Evolutionary conservation across 2,113 vertebrate species (phyloP), one percentile per base, ranked within the genome.

Genomic region (Hippocampus mohnikei): DNA sequence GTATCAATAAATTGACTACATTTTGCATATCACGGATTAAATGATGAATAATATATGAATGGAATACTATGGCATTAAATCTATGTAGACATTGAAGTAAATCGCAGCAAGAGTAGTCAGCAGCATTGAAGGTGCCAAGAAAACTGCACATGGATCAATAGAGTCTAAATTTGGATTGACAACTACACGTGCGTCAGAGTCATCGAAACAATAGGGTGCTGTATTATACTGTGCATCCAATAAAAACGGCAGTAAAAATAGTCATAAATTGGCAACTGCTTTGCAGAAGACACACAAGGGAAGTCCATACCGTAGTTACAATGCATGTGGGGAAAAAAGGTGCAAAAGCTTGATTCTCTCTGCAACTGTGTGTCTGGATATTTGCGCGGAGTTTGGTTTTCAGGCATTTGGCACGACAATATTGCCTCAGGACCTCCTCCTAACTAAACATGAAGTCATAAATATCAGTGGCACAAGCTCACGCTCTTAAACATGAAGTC

Each of bases 371-470:
- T 44, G 11, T 23, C 2, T 42, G 21, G 23, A 42, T 40, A 44
- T 23, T 42, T 2, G 21, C 1, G 10, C 6, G 15, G 13, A 27
- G 23, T 46, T 65, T 27, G 13, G 5, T 44, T 65, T 65, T 65
- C 10, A 44, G 63, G 13, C 63, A 46, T 25, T 46, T 3, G n/a
- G 46, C 42, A 10, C 63, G 16, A 65, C n/a, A 25, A 20, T 23
- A 27, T 18, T 27, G 42, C 63, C 23, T 27, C 23, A 65, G 63
- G 63, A 46, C n/a, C 13, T 18, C 23, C 63, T 46, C 42, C 63
- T 27, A 65, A 65, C 63, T 25, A 46, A 65, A 15, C 33, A 65
- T 65, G 63, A 65, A 65, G 63, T 65, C 63, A 65, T 65, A 65
- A 65, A 46, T 46, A 65, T 65, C 63, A 27, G 13, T 18, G 13